Conservation (phyloP, 2,113 vertebrate genomes). For the Phyllopteryx taeniolatus region DNA sequence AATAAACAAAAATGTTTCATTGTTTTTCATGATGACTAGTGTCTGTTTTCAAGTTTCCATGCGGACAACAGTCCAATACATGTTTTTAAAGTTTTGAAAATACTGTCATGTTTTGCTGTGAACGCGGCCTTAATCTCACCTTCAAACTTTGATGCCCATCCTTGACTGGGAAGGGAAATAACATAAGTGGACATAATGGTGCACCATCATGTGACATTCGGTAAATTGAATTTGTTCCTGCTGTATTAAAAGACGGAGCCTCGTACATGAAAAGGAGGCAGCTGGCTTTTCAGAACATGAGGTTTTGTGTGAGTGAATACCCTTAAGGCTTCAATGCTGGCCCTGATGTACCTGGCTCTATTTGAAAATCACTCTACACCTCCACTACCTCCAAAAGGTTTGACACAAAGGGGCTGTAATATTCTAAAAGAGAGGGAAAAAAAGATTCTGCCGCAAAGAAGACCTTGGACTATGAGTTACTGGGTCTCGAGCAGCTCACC, state of each 20-base stretch:
- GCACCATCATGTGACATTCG: slow-evolving; percentile 4
- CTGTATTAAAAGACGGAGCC: slow-evolving; percentile 16
- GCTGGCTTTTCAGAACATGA: slow-evolving; percentile 21
- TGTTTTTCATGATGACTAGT: too few relatives aligned
- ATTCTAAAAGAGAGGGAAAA: background rate
- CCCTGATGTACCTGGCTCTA: slow-evolving; percentile 2
- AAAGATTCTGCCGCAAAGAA: background rate
- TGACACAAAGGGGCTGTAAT: slow-evolving; percentile 14
- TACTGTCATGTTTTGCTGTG: background rate
- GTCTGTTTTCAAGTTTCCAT: background rate
- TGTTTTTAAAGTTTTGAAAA: background rate
- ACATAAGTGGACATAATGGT: slow-evolving; percentile 13
- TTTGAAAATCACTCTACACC: slow-evolving; percentile 11
- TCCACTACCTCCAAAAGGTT: background rate
- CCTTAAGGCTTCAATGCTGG: slow-evolving; percentile 31
- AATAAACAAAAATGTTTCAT: background rate
- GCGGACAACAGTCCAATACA: background rate
- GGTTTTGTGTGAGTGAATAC: slow-evolving; percentile 24
- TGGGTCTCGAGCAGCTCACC: background rate
- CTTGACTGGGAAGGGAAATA: slow-evolving; percentile 22
- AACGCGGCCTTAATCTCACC: background rate
- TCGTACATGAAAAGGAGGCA: slow-evolving; percentile 18
- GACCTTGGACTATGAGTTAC: slow-evolving; percentile 1
- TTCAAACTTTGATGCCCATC: slow-evolving; percentile 2
- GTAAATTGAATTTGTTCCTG: slow-evolving; percentile 26